Percentiles rank a stretch among this genome's conserved stretches.
These are phyloP conservation scores for Drosophila virilis DNA, from an alignment of 1,140 invertebrate genomes.

Conservation along the genomic window DNA sequence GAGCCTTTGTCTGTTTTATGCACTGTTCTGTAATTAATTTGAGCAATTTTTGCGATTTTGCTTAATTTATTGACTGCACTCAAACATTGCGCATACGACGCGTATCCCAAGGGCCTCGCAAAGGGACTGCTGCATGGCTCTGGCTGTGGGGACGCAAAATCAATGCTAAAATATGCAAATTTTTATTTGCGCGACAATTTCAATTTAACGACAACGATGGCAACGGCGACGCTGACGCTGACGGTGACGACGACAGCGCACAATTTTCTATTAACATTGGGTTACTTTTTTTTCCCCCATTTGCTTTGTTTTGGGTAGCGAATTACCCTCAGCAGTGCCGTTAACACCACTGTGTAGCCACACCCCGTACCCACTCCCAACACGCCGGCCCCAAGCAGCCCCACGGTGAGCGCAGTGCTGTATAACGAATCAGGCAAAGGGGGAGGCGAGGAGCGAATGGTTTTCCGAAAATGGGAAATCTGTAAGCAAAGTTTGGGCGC, in stretches of 20 bases:
- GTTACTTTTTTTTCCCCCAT: slow-evolving; percentile 33
- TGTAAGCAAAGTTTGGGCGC: slow-evolving; percentile 60
- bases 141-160: slow-evolving; percentile 42
- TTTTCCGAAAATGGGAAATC: slow-evolving; percentile 72
- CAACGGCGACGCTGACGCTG: too few relatives aligned
- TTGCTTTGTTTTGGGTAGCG: slow-evolving; percentile 51
- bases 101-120: slow-evolving; percentile 33
- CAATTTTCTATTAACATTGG: slow-evolving; percentile 76
- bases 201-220: slow-evolving; percentile 70
- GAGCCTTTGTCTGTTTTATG: slow-evolving; percentile 57
- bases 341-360: slow-evolving; percentile 68
- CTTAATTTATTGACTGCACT: slow-evolving; percentile 70
- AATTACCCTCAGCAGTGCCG: slow-evolving; percentile 80
- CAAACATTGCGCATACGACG: slow-evolving; percentile 65
- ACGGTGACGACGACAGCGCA: slow-evolving; percentile 39
- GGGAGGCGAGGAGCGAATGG: slow-evolving; percentile 39
- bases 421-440: slow-evolving; percentile 47
- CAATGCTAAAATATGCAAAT: slow-evolving; percentile 83
- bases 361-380: neutral
- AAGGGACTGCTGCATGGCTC: neutral
- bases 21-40: slow-evolving; percentile 71
- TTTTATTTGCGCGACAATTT: slow-evolving; percentile 84
- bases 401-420: slow-evolving; percentile 13
- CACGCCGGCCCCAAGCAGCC: neutral
- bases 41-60: slow-evolving; percentile 48